Base-by-base conservation (phyloP, 2,888 invertebrate species). In the Drosophila neotestacea region DNA sequence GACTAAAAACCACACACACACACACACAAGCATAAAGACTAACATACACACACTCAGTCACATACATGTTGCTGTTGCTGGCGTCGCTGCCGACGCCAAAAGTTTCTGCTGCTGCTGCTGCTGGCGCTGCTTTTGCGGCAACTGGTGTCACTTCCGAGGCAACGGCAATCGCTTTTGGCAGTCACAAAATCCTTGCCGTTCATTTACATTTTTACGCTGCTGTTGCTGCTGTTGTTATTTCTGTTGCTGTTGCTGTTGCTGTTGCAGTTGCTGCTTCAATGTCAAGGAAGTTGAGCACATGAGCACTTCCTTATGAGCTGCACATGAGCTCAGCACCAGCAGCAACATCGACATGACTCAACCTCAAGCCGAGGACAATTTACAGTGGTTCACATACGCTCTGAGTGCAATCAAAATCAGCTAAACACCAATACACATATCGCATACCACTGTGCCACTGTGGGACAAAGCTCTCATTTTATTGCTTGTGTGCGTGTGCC, bases 1-100 rank as follows among this genome's bases (percentile, higher is more conserved):
- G 89, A 91, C 91, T 91, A 90, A 91, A 90, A 81, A 78, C 65
- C 76, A 77, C 74, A 70, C 60, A 67, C 54, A 68, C 44, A 61
- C 60, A 56, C 38, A 39, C 28, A 60, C 39, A 52, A 41, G 41
- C 27, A 48, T 39, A 39, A 13, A 39, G 2, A 38, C 38, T 6
- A 4, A 38, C 38, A 39, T 11, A 10, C 11, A 50, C 50, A 50
- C 41, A 51, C 38, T 44, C 13, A 55, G 39, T 38, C 47, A 16
- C 51, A 44, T 44, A 60, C 61, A 41, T 50, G 60, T 55, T 65
- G 63, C 13, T 13, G 79, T 75, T 74, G 82, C 54, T 58, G 62
- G 48, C 63, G 55, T 41, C 60, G n/a, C 69, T 58, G 64, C 44
- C 52, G 36, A 56, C 55, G 70, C 22, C 22, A 22, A 22, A 22